A percentile compares a stretch with the other conserved stretches of the same genome.
phyloP scores from a whole-genome alignment of 2,113 vertebrate species.

The Callaeas wilsoni region DNA sequence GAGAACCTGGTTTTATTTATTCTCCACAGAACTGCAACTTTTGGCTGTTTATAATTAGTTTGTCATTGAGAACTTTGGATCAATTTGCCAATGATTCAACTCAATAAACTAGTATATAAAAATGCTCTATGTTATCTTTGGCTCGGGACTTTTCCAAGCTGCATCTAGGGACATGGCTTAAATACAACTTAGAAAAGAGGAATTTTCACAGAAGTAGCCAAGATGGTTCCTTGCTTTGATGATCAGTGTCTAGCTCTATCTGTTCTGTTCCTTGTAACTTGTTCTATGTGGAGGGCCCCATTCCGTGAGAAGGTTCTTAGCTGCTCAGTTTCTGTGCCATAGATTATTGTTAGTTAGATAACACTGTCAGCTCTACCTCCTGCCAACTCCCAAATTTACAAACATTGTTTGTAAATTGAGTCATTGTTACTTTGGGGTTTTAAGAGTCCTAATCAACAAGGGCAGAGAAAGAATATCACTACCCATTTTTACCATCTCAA shows the following conservation, averaged over 20 bases:
- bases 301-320: neutral
- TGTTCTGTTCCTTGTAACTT: neutral
- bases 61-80: neutral
- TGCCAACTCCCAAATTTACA: neutral
- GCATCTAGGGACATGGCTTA: neutral
- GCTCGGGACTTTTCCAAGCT: neutral
- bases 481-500: neutral
- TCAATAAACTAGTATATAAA: constrained; percentile 13
- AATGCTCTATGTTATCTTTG: neutral
- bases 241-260: neutral
- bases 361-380: neutral
- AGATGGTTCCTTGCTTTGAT: neutral
- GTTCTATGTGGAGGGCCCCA: neutral
- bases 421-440: neutral
- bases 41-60: neutral
- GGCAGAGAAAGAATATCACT: neutral
- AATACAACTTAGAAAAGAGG: neutral
- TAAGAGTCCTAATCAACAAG: neutral
- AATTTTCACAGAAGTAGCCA: neutral
- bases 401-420: neutral
- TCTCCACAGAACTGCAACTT: neutral
- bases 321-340: neutral
- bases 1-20: neutral
- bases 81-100: neutral
- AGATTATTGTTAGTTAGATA: neutral